Percentiles rank a stretch among this genome's conserved stretches.
Conservation (phyloP, 2,113 vertebrate species). For the Mesoclemmys tuberculata region DNA sequence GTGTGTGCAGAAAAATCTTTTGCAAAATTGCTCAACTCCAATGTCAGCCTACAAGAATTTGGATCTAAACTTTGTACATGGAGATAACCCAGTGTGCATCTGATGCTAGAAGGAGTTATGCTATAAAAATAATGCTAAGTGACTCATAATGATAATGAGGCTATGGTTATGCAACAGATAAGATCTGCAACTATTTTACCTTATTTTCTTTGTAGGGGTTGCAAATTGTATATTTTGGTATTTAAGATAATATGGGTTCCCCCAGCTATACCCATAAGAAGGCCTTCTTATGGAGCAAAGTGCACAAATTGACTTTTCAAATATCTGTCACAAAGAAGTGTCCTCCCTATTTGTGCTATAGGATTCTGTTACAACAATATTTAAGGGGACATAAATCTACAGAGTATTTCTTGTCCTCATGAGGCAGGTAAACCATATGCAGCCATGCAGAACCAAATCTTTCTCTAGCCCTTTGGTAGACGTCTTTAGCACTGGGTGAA, state of each 20-base stretch:
- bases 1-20: background rate
- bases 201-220: background rate
- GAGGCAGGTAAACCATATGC: background rate
- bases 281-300: background rate
- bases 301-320: background rate
- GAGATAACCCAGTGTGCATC: background rate
- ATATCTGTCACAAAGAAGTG: background rate
- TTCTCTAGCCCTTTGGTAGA: background rate
- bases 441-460: background rate
- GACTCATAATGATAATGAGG: slow-evolving; percentile 31
- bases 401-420: background rate
- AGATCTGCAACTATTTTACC: background rate
- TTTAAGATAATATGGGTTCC: background rate
- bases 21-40: background rate
- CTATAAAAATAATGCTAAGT: slow-evolving; percentile 13
- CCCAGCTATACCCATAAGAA: fast-evolving
- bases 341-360: background rate
- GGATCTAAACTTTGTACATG: background rate
- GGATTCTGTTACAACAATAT: fast-evolving
- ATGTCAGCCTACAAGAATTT: background rate
- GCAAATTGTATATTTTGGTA: background rate
- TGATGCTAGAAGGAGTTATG: slow-evolving; percentile 3
- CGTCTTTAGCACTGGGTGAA: background rate
- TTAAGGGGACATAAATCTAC: background rate
- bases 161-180: background rate